Base-by-base conservation (phyloP, 2,113 vertebrate species). In the Pithys albifrons region DNA sequence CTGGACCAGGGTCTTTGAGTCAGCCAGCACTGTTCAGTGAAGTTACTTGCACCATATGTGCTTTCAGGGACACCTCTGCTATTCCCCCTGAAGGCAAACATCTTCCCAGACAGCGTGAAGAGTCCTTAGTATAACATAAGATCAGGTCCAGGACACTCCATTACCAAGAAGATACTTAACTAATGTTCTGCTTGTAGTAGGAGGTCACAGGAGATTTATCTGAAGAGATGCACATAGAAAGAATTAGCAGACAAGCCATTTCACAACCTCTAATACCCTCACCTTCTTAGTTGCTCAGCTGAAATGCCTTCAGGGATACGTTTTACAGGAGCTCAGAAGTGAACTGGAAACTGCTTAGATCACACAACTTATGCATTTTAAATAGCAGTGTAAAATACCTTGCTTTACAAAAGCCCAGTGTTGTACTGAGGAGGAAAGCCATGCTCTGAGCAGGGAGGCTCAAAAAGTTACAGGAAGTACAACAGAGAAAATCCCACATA, bases 341-440 rank as follows among this genome's bases (percentile, higher is more conserved):
- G 95, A 97, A 84, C 93, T 96, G 93, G 94, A 96, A 96, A 94
- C 92, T 94, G 93, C 93, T 97, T 96, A 97, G 88, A 95, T 96
- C 88, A 97, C 96, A 96, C 96, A 96, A 96, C 96, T 95, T 94
- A 96, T 92, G 86, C 95, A 96, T 96, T 96, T 96, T 97, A 96
- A 97, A 92, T 79, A 96, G 95, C 83, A 55, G 89, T 87, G 84
- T 97, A 89, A 96, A 96, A 89, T 81, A 37, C 73, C 0, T 0
- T 85, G 91, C 95, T 72, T 78, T 79, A 97, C 93, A 95, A 94
- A 95, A 93, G 94, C 93, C 67, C 73, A 45, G 41, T 3, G 90
- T 29, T 79, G 80, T 29, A 73, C 7, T 1, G 49, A 85, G 88
- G 61, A 16, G 18, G 25, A n/a, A 18, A 92, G 92, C 37, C 45